Evolutionary conservation across 1,140 invertebrate genomes (phyloP).

Genomic region (Drosophila miranda): DNA sequence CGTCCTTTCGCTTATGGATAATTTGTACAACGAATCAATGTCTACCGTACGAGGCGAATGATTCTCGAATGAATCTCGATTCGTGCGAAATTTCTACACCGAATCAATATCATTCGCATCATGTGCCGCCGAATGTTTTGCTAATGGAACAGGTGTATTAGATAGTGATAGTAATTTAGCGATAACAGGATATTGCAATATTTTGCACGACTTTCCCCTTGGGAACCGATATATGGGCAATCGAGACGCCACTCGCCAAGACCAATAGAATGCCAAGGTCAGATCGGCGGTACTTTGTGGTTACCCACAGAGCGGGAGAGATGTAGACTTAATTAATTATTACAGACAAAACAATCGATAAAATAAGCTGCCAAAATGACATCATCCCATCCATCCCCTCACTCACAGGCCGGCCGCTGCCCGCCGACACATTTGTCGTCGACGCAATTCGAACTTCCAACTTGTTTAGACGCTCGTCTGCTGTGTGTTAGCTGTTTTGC

Average conservation of each 20-base stretch:
- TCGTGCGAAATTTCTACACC: too few species aligned
- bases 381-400: constrained; percentile 36
- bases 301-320: constrained; percentile 27
- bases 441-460: constrained; percentile 45
- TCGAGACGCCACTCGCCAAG: not conserved
- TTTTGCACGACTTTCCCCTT: too few species aligned
- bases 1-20: too few species aligned
- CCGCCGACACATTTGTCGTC: constrained; percentile 19
- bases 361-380: constrained; percentile 59
- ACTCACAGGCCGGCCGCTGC: not conserved
- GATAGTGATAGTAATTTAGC: too few species aligned
- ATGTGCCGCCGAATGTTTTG: too few species aligned
- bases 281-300: constrained; percentile 38
- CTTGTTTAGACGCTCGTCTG: constrained; percentile 47
- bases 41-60: too few species aligned
- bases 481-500: constrained; percentile 15
- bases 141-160: too few species aligned
- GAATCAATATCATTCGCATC: too few species aligned
- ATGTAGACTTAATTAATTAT: constrained; percentile 71
- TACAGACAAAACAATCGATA: constrained; percentile 66
- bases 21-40: too few species aligned
- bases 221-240: too few species aligned
- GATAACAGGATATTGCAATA: too few species aligned
- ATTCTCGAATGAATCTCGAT: too few species aligned
- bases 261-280: constrained; percentile 50